A percentile compares a stretch with the other conserved stretches of the same genome.
Evolutionary conservation across 2,888 invertebrate genomes (phyloP).

Genomic region (Argyresthia goedartella): DNA sequence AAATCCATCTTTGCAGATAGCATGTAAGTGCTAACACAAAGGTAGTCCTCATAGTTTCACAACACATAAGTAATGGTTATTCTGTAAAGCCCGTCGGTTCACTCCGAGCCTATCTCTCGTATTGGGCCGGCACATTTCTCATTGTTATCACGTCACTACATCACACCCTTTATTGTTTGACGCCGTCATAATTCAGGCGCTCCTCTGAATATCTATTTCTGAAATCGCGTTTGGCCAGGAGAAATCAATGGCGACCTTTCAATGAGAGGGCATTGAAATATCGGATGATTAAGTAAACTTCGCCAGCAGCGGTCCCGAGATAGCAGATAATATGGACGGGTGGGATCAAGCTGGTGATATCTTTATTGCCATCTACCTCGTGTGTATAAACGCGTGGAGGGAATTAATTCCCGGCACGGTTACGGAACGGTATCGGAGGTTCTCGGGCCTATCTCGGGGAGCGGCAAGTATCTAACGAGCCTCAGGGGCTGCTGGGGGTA

Average conservation of each 20-base stretch:
- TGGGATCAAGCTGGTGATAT: conserved; percentile 31
- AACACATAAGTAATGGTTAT: not conserved
- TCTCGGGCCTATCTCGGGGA: conserved; percentile 2
- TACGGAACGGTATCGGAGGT: conserved; percentile 18
- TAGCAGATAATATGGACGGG: conserved; percentile 22
- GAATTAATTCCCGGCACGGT: conserved; percentile 64
- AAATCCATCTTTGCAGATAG: too few species aligned
- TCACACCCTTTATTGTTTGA: conserved; percentile 30
- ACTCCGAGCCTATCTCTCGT: not conserved
- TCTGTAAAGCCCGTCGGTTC: not conserved
- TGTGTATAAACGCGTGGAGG: conserved; percentile 39
- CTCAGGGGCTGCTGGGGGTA: conserved; percentile 18
- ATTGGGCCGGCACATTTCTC: conserved; percentile 19
- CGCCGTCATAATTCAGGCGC: conserved; percentile 31
- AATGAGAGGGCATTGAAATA: too few species aligned
- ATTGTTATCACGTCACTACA: conserved; percentile 23
- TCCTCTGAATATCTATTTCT: conserved; percentile 10
- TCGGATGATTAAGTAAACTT: not conserved
- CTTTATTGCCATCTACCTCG: conserved; percentile 59
- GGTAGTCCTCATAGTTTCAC: too few species aligned
- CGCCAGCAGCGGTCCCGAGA: conserved; percentile 1
- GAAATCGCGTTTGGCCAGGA: not conserved
- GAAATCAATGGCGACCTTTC: not conserved
- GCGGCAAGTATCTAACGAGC: not conserved
- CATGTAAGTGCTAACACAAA: too few species aligned